phyloP scores from a whole-genome alignment of 2,113 vertebrate species.

The Sander lucioperca region DNA sequence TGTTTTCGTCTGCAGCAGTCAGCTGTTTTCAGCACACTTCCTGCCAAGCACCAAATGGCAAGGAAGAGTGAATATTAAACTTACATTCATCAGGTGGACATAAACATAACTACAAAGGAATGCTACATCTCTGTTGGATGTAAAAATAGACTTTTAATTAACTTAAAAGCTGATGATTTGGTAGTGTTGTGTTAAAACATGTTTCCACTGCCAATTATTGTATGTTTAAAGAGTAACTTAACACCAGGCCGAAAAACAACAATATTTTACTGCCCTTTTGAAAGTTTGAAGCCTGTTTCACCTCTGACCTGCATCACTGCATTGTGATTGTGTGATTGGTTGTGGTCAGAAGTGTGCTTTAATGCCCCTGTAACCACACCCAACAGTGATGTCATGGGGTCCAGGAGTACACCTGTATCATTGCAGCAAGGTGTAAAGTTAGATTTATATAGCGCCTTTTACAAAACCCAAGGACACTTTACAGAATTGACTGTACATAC shows the following conservation, averaged over 20 bases:
- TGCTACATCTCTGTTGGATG: neutral
- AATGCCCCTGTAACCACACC: neutral
- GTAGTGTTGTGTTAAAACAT: neutral
- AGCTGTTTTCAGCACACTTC: no score
- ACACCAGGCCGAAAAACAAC: neutral
- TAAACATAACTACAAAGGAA: neutral
- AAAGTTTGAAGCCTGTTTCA: neutral
- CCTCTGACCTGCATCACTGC: neutral
- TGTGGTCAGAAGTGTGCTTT: neutral
- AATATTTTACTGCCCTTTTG: neutral
- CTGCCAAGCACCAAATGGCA: neutral
- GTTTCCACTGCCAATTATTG: neutral
- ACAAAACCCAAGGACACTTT: no score
- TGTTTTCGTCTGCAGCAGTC: no score
- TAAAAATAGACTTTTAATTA: neutral
- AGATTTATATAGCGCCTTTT: no score
- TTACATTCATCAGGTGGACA: no score
- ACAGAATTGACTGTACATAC: no score
- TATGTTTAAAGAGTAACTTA: neutral
- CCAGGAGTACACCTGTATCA: slow-evolving; percentile 1
- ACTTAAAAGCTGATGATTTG: neutral
- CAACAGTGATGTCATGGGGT: no score
- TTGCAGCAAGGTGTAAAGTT: neutral
- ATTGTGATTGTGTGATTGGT: neutral
- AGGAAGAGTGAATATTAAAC: neutral